Percentiles rank a stretch among this genome's conserved stretches.
Conservation (phyloP, 1,140 invertebrate species). For the Galendromus occidentalis region DNA sequence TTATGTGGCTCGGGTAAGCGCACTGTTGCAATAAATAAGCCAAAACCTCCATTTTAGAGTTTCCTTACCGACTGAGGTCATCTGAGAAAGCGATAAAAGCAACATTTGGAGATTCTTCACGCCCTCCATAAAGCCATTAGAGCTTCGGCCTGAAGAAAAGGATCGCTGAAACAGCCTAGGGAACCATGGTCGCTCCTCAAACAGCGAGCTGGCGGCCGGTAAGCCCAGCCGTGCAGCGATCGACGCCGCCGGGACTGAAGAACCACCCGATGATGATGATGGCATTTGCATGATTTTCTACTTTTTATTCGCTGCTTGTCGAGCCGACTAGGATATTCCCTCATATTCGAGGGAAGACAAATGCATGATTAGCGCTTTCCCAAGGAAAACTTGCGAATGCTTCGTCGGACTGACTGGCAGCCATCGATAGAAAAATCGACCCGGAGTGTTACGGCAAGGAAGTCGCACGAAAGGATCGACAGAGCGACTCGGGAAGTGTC, state of each 20-base stretch:
- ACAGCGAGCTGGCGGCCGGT: not conserved
- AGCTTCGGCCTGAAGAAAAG: not conserved
- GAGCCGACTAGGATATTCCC: not conserved
- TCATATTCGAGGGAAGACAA: not conserved
- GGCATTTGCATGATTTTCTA: constrained; percentile 10
- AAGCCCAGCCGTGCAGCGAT: not conserved
- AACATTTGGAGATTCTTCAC: constrained; percentile 9
- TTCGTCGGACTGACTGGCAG: not conserved
- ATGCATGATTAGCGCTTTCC: not conserved
- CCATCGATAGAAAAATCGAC: too few relatives aligned
- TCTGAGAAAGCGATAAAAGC: constrained; percentile 1
- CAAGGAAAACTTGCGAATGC: not conserved
- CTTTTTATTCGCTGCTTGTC: not conserved
- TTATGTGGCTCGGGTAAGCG: too few relatives aligned
- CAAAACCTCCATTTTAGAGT: too few relatives aligned
- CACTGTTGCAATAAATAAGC: too few relatives aligned
- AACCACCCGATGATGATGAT: not conserved
- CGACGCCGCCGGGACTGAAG: not conserved
- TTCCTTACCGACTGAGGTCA: too few relatives aligned
- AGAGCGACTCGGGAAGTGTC: too few relatives aligned
- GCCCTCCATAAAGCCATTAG: constrained; percentile 10
- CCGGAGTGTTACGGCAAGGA: too few relatives aligned
- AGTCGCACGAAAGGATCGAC: too few relatives aligned
- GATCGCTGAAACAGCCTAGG: not conserved
- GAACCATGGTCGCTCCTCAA: not conserved